These are phyloP conservation scores for Pseudopleuronectes americanus DNA, from an alignment of 2,797 vertebrate species.

Conservation along the genomic window DNA sequence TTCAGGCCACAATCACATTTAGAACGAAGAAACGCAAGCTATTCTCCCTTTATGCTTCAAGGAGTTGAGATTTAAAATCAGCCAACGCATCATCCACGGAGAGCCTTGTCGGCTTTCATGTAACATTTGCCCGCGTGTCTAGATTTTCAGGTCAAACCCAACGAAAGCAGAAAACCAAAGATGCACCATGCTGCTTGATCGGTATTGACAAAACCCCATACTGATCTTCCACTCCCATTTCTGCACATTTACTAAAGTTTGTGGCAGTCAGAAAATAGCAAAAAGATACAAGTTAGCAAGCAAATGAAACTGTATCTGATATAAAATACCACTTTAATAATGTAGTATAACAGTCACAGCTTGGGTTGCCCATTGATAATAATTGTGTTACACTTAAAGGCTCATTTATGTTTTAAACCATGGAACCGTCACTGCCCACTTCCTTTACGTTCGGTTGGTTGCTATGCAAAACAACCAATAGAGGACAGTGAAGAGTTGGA, in stretches of 20 bases:
- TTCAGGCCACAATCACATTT: slow-evolving; percentile 5
- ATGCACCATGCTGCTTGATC: slow-evolving; percentile 27
- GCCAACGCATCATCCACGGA: not conserved
- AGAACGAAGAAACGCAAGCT: not conserved
- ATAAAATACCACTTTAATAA: not conserved
- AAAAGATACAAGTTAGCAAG: not conserved
- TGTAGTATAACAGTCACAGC: too few species aligned
- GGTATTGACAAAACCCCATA: slow-evolving; percentile 7
- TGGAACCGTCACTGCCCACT: too few species aligned
- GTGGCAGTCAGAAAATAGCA: not conserved
- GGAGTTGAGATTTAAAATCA: slow-evolving; percentile 20
- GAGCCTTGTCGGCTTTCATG: slow-evolving; percentile 7
- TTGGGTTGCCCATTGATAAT: too few species aligned
- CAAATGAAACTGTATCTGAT: not conserved
- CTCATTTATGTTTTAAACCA: too few species aligned
- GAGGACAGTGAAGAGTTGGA: too few species aligned
- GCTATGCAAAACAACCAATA: too few species aligned
- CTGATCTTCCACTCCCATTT: not conserved
- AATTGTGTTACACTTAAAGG: too few species aligned
- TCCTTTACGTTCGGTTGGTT: too few species aligned
- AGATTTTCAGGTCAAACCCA: slow-evolving; percentile 9
- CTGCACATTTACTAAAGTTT: not conserved
- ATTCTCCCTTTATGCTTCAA: not conserved
- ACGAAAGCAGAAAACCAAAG: slow-evolving; percentile 4
- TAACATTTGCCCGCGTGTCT: slow-evolving; percentile 3